Evolutionary conservation across 2,888 invertebrate species (phyloP), one percentile per base, ranked within the genome.

Genomic region (Linyphia triangularis): DNA sequence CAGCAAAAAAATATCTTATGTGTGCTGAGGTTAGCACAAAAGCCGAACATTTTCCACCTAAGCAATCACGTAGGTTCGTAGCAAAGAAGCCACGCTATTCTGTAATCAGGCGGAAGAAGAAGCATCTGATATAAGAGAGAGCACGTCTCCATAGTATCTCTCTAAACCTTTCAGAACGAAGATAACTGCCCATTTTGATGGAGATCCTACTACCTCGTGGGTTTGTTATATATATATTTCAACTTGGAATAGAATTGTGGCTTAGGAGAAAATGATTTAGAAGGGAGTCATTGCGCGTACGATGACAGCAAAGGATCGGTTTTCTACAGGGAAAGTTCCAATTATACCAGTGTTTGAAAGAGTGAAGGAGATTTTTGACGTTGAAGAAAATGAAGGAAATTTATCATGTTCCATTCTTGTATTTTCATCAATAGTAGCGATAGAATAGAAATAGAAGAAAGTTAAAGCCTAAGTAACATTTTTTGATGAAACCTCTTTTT

Each of bases 21-120:
- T 28, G 9, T 5, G 70, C 70, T 70, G 70, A 70, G 70, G 16
- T 7, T 7, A 70, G 70, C 70, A 70, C n/a, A 70, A 70, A 70
- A 70, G 43, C 70, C 26, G 24, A 26, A 9, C 24, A 43, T 70
- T 28, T 26, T 43, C 70, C 70, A 28, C 43, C 51, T 43, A 26
- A 26, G 70, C 43, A 70, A 43, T 70, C 70, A 70, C 43, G 43
- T 70, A 70, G 70, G n/a, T 13, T 7, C 43, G 43, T 70, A 43
- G 40, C 70, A 43, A n/a, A 51, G 51, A 3, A 51, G 5, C 70
- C 70, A 70, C 40, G 70, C 70, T 26, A 70, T 70, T 26, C 43
- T 40, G 43, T 70, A 70, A 70, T 70, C 40, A 70, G 70, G 70
- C 40, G 43, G 26, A 43, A 16, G 26, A 43, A 26, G 24, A 24